These are phyloP conservation scores for Plecotus auritus DNA, from an alignment of 2,113 vertebrate genomes.

Conservation along the genomic window DNA sequence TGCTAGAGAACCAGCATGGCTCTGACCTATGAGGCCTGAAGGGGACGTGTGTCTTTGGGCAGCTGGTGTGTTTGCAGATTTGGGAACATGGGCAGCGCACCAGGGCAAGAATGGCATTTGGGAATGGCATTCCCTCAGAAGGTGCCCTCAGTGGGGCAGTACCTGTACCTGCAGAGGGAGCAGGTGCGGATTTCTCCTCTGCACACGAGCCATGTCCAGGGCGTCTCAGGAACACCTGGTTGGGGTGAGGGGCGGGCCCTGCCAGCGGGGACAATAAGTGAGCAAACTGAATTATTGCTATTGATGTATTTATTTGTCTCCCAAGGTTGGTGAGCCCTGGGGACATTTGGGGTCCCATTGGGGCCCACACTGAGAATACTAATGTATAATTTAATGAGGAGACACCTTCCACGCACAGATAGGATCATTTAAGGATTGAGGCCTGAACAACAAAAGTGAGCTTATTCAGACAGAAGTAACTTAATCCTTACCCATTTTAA, in stretches of 20 bases:
- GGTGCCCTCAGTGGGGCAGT: too few species aligned
- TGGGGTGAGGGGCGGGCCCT: not conserved
- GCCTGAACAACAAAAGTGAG: constrained; percentile 53
- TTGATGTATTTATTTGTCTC: constrained; percentile 8
- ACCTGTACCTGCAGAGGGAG: not conserved
- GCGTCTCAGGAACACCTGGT: not conserved
- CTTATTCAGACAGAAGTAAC: constrained; percentile 67
- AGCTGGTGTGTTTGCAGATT: not conserved
- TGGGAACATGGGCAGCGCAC: not conserved
- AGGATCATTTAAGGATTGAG: constrained; percentile 68
- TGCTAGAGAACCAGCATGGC: not conserved
- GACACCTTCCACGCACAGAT: constrained; percentile 10
- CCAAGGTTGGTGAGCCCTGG: not conserved
- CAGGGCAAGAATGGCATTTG: not conserved
- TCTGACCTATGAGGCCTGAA: not conserved
- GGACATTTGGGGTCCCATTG: not conserved
- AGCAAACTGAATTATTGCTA: not conserved
- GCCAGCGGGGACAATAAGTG: not conserved
- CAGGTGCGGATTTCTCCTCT: not conserved
- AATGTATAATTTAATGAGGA: constrained; percentile 36
- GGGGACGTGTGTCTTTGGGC: not conserved
- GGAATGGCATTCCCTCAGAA: not conserved
- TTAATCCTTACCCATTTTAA: constrained; percentile 66
- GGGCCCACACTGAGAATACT: constrained; percentile 24
- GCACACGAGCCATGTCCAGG: not conserved